Conservation (phyloP, 35 echinoderm and acorn worm genomes). For the Nesometra sesokonis region DNA sequence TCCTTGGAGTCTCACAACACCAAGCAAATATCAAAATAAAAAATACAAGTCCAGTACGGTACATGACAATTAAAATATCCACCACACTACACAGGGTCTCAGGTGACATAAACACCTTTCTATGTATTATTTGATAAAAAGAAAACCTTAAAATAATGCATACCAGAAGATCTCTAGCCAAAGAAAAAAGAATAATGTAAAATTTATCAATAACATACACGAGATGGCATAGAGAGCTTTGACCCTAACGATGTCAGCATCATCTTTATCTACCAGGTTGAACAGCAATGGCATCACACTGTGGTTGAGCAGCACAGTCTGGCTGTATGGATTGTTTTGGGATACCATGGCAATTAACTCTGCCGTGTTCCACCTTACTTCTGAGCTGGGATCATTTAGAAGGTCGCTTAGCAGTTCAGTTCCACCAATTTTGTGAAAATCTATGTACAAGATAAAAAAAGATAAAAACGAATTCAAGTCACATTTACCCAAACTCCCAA, state of each 20-base stretch:
- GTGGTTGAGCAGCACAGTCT: conserved; percentile 37
- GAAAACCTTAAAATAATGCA: background rate
- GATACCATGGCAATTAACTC: conserved; percentile 49
- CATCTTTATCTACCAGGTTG: conserved; percentile 49
- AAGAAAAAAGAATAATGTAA: no score
- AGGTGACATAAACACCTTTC: background rate
- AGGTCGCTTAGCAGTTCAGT: conserved; percentile 26
- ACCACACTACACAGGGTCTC: background rate
- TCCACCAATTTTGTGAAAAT: conserved; percentile 81
- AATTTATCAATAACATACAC: conserved; percentile 44
- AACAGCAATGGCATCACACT: conserved; percentile 39
- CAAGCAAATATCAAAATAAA: no score
- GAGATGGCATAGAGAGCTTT: conserved; percentile 89
- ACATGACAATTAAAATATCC: no score
- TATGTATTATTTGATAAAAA: background rate
- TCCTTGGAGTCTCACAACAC: no score
- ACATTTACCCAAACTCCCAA: no score
- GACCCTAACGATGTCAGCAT: conserved; percentile 30
- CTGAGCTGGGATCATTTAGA: conserved; percentile 50
- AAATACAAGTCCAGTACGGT: no score
- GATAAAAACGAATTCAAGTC: no score
- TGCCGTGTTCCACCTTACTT: conserved; percentile 71
- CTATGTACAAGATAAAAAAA: conserved; percentile 30
- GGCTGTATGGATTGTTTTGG: conserved; percentile 73
- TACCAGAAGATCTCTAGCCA: no score